A percentile compares a stretch with the other conserved stretches of the same genome.
Evolutionary conservation across 2,888 invertebrate species (phyloP).

Genomic region (Nemurella pictetii): DNA sequence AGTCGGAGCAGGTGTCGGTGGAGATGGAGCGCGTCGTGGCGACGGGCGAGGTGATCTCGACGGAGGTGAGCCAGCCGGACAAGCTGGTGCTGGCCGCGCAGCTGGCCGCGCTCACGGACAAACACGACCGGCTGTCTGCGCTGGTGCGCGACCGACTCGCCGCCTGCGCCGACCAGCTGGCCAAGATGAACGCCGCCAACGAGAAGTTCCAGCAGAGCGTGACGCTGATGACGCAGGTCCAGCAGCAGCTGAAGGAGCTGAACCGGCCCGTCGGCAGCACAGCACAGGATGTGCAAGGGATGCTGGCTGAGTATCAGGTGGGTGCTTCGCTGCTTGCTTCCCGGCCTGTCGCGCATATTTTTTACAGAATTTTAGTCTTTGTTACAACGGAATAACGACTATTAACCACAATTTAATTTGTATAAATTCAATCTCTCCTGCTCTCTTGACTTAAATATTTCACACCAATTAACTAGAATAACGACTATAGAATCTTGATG

Average conservation of each 20-base stretch:
- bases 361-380: too few species aligned
- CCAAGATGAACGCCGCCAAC: conserved; percentile 79
- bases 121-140: conserved; percentile 72
- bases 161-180: conserved; percentile 74
- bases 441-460: too few species aligned
- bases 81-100: conserved; percentile 81
- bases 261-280: conserved; percentile 85
- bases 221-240: conserved; percentile 78
- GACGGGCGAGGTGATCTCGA: conserved; percentile 77
- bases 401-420: too few species aligned
- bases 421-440: too few species aligned
- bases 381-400: too few species aligned
- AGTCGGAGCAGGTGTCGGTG: conserved; percentile 70
- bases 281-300: conserved; percentile 86
- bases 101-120: conserved; percentile 75
- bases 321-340: too few species aligned
- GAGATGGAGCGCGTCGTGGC: conserved; percentile 76
- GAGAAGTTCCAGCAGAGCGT: conserved; percentile 77
- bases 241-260: conserved; percentile 78
- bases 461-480: too few species aligned
- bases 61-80: conserved; percentile 82
- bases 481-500: too few species aligned
- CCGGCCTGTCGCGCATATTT: too few species aligned
- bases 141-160: conserved; percentile 76
- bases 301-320: conserved; percentile 74